Conservation (phyloP, 2,888 invertebrate genomes). For the Apodemia zela region DNA sequence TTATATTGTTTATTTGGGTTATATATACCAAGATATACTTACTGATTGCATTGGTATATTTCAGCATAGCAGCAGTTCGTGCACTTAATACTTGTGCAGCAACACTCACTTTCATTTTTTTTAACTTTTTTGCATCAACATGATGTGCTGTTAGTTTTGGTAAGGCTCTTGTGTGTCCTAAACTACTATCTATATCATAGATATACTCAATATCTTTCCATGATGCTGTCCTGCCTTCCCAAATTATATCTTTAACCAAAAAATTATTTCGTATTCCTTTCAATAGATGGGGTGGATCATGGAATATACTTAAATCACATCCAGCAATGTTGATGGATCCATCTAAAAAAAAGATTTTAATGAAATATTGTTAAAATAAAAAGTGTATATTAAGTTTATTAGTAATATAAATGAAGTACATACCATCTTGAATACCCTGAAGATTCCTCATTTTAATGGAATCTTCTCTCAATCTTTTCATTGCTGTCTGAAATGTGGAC, state of each 20-base stretch:
- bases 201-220: constrained; percentile 25
- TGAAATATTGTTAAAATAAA: background rate
- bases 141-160: constrained; percentile 26
- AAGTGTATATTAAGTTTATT: constrained; percentile 12
- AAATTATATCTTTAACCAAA: constrained; percentile 24
- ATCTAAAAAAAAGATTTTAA: constrained; percentile 29
- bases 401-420: constrained; percentile 15
- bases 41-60: constrained; percentile 20
- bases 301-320: constrained; percentile 26
- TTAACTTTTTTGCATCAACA: constrained; percentile 20
- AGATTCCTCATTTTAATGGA: constrained; percentile 23
- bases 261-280: constrained; percentile 29
- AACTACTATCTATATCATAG: constrained; percentile 21
- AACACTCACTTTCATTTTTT: constrained; percentile 28
- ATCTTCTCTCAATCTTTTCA: constrained; percentile 25
- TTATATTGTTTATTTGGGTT: too few species aligned
- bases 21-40: background rate
- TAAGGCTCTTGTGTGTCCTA: constrained; percentile 25
- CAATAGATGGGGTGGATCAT: constrained; percentile 32
- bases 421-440: constrained; percentile 22
- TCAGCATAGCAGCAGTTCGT: constrained; percentile 26
- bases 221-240: constrained; percentile 20
- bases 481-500: constrained; percentile 21
- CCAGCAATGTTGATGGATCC: constrained; percentile 28
- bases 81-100: constrained; percentile 27